Conservation (phyloP, 2,113 vertebrate species). For the Panthera uncia region DNA sequence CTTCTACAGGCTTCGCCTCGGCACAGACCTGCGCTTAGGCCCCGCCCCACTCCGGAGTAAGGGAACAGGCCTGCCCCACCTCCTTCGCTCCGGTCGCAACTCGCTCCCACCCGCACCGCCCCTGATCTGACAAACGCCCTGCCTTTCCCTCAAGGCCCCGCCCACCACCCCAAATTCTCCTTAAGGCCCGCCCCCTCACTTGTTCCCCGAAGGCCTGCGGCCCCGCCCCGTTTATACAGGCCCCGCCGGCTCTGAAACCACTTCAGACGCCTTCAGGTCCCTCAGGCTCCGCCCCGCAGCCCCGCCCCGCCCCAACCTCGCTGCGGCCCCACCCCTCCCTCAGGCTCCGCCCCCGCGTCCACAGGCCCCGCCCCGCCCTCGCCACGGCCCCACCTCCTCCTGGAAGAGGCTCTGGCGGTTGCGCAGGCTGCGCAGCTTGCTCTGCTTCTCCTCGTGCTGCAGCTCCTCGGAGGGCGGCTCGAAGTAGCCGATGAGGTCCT, state of each 20-base stretch:
- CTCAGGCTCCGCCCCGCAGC: not conserved
- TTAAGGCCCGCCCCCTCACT: accelerated
- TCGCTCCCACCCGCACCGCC: not conserved
- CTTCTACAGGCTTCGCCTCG: not conserved
- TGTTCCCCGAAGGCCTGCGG: accelerated
- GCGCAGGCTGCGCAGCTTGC: constrained; percentile 92
- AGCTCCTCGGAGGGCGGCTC: constrained; percentile 93
- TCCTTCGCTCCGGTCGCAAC: accelerated
- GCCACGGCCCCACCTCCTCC: constrained; percentile 87
- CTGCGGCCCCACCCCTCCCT: accelerated
- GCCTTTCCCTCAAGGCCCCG: not conserved
- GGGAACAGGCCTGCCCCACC: accelerated
- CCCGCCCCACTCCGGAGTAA: too few relatives aligned
- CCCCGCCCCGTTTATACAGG: not conserved
- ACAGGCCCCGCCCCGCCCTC: not conserved
- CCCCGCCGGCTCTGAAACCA: not conserved
- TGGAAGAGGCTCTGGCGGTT: constrained; percentile 96
- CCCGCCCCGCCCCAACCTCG: not conserved
- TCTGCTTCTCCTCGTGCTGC: constrained; percentile 95
- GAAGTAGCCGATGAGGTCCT: constrained; percentile 96
- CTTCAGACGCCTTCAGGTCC: accelerated
- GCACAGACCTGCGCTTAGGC: too few relatives aligned
- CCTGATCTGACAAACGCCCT: not conserved
- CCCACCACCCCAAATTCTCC: not conserved
- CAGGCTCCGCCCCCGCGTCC: not conserved